Evolutionary conservation across 2,113 vertebrate genomes (phyloP).

Genomic region (Actinemys pallida): DNA sequence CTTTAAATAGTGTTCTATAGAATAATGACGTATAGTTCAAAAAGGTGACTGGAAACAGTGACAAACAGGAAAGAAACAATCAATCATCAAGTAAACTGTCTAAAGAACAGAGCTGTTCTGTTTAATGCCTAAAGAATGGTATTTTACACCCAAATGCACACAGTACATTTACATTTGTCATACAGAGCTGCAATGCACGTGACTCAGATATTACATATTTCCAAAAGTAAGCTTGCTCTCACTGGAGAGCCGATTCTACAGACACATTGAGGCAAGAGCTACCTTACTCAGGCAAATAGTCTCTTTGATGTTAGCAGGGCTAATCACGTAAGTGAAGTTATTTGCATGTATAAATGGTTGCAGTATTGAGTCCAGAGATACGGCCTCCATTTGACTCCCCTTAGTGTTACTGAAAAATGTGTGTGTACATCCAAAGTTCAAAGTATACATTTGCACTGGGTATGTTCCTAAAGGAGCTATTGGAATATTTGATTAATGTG

Average conservation of each 20-base stretch:
- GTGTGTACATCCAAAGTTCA: neutral
- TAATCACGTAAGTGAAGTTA: neutral
- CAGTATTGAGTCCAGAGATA: rapidly evolving
- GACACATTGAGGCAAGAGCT: rapidly evolving
- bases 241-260: neutral
- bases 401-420: neutral
- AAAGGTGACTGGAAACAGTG: neutral
- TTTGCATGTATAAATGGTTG: neutral
- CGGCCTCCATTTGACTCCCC: neutral
- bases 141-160: neutral
- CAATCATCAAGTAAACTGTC: neutral
- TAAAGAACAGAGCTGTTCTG: neutral
- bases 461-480: neutral
- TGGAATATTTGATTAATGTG: neutral
- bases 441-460: neutral
- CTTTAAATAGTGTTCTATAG: neutral
- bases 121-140: neutral
- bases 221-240: neutral
- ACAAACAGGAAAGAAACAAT: neutral
- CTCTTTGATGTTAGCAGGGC: neutral
- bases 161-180: neutral
- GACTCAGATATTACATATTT: rapidly evolving
- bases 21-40: neutral
- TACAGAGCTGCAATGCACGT: neutral
- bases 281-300: rapidly evolving